Conservation (phyloP, 2,797 vertebrate species). For the Sparus aurata region DNA sequence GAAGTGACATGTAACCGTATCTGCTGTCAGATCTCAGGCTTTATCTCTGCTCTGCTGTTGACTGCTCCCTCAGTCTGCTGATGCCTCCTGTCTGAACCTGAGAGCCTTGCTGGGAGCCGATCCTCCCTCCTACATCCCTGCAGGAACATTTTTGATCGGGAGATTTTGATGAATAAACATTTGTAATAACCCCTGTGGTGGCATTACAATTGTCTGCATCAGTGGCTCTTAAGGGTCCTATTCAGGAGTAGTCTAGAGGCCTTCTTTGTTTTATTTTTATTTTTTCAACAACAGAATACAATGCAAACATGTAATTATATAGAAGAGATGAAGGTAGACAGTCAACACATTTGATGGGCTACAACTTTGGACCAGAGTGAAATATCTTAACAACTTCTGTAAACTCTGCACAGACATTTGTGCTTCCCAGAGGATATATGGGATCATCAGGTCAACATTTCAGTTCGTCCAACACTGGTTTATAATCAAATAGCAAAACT, state of each 20-base stretch:
- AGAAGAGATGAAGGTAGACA: neutral
- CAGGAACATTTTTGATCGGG: constrained; percentile 40
- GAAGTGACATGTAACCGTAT: constrained; percentile 80
- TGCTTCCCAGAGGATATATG: neutral
- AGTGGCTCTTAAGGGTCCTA: constrained; percentile 6
- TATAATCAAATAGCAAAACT: neutral
- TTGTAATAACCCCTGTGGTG: constrained; percentile 36
- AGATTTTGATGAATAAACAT: constrained; percentile 49
- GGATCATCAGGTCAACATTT: constrained; percentile 2
- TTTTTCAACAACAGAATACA: too few species aligned
- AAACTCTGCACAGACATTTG: neutral
- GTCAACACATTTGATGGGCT: neutral
- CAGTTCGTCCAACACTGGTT: neutral
- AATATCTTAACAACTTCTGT: neutral
- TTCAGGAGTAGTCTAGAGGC: constrained; percentile 1
- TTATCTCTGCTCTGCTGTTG: constrained; percentile 74
- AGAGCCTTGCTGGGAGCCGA: constrained; percentile 38
- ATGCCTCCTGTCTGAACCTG: constrained; percentile 63
- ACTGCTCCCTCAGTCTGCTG: constrained; percentile 63
- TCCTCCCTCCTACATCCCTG: constrained; percentile 11
- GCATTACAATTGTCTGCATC: constrained; percentile 12
- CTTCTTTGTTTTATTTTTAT: neutral
- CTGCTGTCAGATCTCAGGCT: constrained; percentile 75
- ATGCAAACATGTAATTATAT: too few species aligned
- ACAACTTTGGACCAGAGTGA: neutral